phyloP scores from a whole-genome alignment of 2,888 invertebrate species.

The Apoda limacodes region DNA sequence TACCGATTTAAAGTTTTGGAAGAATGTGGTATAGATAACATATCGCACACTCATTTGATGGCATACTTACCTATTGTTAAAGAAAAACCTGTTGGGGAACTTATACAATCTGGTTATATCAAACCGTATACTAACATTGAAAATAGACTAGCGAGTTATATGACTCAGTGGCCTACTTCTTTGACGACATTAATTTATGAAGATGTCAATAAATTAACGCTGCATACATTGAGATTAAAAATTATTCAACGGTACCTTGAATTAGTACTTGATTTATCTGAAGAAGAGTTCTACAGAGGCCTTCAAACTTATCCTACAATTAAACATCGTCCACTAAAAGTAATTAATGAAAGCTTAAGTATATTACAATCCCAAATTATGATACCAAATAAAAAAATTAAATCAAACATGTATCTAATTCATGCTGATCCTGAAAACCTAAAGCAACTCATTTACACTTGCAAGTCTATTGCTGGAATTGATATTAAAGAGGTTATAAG shows the following conservation, averaged over 20 bases:
- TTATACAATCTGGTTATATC: slow-evolving; percentile 36
- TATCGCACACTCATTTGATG: slow-evolving; percentile 29
- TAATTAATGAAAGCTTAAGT: slow-evolving; percentile 45
- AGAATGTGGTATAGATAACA: slow-evolving; percentile 47
- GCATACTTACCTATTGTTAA: slow-evolving; percentile 41
- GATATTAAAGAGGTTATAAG: slow-evolving; percentile 56
- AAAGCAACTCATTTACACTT: slow-evolving; percentile 38
- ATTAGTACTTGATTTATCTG: slow-evolving; percentile 43
- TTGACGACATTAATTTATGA: slow-evolving; percentile 46
- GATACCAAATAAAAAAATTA: slow-evolving; percentile 50
- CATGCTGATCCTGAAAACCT: slow-evolving; percentile 56
- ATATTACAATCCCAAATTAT: slow-evolving; percentile 43
- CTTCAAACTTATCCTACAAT: slow-evolving; percentile 53
- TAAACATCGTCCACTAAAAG: slow-evolving; percentile 50
- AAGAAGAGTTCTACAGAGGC: slow-evolving; percentile 46
- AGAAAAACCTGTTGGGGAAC: slow-evolving; percentile 37
- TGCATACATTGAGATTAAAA: slow-evolving; percentile 43
- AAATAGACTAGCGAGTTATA: slow-evolving; percentile 47
- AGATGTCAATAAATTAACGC: slow-evolving; percentile 36
- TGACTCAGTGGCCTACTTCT: slow-evolving; percentile 63
- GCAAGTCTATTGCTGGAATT: slow-evolving; percentile 47
- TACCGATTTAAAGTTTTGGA: slow-evolving; percentile 43
- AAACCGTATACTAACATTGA: slow-evolving; percentile 39
- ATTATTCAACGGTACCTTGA: slow-evolving; percentile 57
- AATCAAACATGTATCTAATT: slow-evolving; percentile 50